Conservation (phyloP, 2,113 vertebrate species). For the Dissostichus mawsoni region DNA sequence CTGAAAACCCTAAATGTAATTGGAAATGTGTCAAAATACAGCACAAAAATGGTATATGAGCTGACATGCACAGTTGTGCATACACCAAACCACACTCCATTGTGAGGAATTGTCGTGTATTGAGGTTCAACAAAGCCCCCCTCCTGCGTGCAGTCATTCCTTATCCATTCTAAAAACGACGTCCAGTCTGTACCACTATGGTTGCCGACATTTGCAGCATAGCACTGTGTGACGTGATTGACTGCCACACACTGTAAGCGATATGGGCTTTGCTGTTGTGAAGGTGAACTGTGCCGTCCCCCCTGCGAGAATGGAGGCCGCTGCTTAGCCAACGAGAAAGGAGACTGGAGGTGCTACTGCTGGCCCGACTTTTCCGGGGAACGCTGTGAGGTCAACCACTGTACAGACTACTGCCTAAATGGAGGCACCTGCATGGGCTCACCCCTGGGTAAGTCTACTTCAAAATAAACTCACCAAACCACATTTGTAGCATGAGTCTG, state of each 20-base stretch:
- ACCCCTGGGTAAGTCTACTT: constrained; percentile 86
- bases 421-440: constrained; percentile 95
- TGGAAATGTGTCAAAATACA: background rate
- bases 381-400: constrained; percentile 95
- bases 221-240: constrained; percentile 8
- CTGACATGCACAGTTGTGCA: background rate
- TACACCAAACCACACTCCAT: background rate
- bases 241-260: constrained; percentile 34
- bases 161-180: background rate
- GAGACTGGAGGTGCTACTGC: constrained; percentile 93
- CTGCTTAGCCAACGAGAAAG: constrained; percentile 95
- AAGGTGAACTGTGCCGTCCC: constrained; percentile 93
- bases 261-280: constrained; percentile 40
- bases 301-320: constrained; percentile 96
- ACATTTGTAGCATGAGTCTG: background rate
- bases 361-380: constrained; percentile 98
- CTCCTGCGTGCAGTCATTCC: background rate
- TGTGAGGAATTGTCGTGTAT: background rate
- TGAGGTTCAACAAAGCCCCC: background rate
- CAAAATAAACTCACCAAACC: background rate
- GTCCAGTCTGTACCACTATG: background rate
- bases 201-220: background rate
- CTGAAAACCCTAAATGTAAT: background rate
- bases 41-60: background rate
- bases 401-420: constrained; percentile 95